phyloP scores from a whole-genome alignment of 2,797 vertebrate species.

The Alosa sapidissima region DNA sequence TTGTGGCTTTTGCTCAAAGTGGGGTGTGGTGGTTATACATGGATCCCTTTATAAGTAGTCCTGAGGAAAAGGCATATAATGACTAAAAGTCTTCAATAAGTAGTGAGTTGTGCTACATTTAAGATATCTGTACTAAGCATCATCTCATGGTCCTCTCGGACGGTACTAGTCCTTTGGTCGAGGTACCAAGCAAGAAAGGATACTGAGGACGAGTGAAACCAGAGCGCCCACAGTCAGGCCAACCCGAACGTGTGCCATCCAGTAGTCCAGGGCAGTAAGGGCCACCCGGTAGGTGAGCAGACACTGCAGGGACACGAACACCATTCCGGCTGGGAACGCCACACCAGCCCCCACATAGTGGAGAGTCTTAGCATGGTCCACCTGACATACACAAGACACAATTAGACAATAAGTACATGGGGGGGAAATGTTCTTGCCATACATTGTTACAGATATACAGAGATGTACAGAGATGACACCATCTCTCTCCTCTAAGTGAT shows the following conservation, averaged over 20 bases:
- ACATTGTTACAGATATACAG: background rate
- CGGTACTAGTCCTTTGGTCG: background rate
- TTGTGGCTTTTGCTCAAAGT: background rate
- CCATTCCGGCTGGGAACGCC: constrained; percentile 87
- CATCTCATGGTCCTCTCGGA: too few relatives aligned
- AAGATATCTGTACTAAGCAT: background rate
- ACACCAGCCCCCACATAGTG: constrained; percentile 89
- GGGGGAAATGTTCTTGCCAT: too few relatives aligned
- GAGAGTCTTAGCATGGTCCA: constrained; percentile 88
- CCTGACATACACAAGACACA: constrained; percentile 64
- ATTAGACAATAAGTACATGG: background rate
- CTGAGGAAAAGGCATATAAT: background rate
- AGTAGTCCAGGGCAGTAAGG: constrained; percentile 81
- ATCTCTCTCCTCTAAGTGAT: too few relatives aligned
- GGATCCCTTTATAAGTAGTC: background rate
- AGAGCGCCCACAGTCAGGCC: constrained; percentile 81
- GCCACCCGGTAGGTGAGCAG: constrained; percentile 87
- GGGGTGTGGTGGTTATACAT: background rate
- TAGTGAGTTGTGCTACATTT: background rate
- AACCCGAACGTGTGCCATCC: constrained; percentile 86
- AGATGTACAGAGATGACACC: background rate
- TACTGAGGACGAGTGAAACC: constrained; percentile 87
- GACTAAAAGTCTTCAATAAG: background rate
- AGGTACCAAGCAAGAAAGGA: constrained; percentile 69
- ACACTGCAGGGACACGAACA: constrained; percentile 89